These are phyloP conservation scores for Cariama cristata DNA, from an alignment of 2,113 vertebrate genomes.

Conservation along the genomic window DNA sequence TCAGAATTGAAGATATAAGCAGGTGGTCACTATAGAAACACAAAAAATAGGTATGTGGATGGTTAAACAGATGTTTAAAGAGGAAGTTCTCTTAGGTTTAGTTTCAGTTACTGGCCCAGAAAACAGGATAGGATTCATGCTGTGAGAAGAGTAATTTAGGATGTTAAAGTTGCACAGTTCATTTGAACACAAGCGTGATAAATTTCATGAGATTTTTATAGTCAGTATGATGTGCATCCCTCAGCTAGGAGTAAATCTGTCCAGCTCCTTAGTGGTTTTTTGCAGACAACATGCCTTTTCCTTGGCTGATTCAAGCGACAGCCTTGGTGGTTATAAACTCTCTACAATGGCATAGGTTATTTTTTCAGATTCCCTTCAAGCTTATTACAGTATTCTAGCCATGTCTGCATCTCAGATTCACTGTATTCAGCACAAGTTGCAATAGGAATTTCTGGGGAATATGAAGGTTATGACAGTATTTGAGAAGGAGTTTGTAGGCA, in stretches of 20 bases:
- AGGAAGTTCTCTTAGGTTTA: not conserved
- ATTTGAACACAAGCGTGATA: not conserved
- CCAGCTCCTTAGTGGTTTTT: not conserved
- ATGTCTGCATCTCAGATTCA: not conserved
- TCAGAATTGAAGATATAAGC: not conserved
- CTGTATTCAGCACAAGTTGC: not conserved
- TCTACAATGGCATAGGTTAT: not conserved
- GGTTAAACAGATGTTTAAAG: not conserved
- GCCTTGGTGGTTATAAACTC: not conserved
- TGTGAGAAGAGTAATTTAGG: not conserved
- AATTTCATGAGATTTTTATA: not conserved
- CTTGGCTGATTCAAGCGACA: not conserved
- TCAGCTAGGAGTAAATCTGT: not conserved
- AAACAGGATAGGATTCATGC: not conserved
- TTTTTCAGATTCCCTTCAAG: conserved; percentile 9
- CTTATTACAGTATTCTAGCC: not conserved
- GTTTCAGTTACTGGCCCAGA: not conserved
- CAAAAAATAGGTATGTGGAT: rapidly evolving
- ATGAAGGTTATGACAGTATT: not conserved
- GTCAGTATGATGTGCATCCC: not conserved
- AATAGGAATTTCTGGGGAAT: not conserved
- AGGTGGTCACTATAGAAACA: not conserved
- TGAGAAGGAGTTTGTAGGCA: not conserved
- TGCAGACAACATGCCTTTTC: not conserved
- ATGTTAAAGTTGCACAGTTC: not conserved